Percentiles rank a stretch among this genome's conserved stretches.
phyloP scores from a whole-genome alignment of 2,113 vertebrate species.

The Bubo scandiacus region DNA sequence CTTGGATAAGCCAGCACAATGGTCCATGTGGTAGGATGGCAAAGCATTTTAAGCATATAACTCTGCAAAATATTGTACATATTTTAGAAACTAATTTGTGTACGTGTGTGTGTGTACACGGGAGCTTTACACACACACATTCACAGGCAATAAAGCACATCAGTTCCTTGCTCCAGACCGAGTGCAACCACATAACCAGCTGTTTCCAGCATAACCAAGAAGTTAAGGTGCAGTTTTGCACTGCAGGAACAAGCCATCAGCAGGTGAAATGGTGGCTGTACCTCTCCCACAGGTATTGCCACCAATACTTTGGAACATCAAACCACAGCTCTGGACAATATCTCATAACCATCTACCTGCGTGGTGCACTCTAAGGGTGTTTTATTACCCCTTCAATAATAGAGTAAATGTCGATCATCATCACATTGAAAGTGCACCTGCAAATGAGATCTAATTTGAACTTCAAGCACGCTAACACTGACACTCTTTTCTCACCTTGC shows the following conservation, averaged over 20 bases:
- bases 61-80: not conserved
- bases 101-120: fast-evolving
- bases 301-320: not conserved
- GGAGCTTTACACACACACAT: not conserved
- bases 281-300: not conserved
- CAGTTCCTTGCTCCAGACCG: not conserved
- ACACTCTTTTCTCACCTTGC: not conserved
- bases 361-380: not conserved
- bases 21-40: not conserved
- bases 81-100: not conserved
- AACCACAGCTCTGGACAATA: not conserved
- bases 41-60: not conserved
- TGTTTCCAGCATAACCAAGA: not conserved
- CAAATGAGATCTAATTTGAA: not conserved
- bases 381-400: not conserved
- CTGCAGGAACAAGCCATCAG: not conserved
- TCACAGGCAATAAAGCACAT: not conserved
- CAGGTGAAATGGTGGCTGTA: not conserved
- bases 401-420: not conserved
- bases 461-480: not conserved
- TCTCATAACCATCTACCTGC: not conserved
- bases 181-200: not conserved
- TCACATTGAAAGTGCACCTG: not conserved
- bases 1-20: not conserved
- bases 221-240: not conserved